Base-by-base conservation (phyloP, 2,888 invertebrate species). In the Drosophila melanosoma region DNA sequence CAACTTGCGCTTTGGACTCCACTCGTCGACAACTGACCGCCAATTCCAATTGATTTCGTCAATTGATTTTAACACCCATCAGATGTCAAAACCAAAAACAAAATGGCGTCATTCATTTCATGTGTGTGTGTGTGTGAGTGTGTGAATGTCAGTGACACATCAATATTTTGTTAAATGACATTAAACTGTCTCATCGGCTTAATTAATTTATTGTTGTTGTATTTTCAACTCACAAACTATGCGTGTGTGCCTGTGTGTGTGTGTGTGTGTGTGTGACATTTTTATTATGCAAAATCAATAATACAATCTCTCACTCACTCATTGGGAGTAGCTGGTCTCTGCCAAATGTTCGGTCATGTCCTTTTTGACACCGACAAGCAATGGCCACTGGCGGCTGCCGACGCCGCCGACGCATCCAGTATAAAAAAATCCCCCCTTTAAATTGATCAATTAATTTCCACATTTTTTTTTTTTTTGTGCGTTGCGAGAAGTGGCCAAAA, bases 171-270 rank as follows among this genome's bases (percentile, higher is more conserved):
- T 91, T 92, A 92, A 91, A 92, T 91, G 91, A 91, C 91, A 92
- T 92, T 92, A 92, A 93, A 91, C 89, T 91, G 91, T 92, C 92
- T 92, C 92, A 93, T 92, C 91, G 91, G 87, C 91, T 92, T 93
- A 92, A 92, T 92, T 92, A 92, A 92, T 92, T 92, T 93, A 92
- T 93, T 92, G 87, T 91, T 92, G 87, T 90, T 91, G 90, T 91
- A 83, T 86, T 83, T 87, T 78, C 82, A 77, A 78, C 82, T 70
- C 68, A 56, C 36, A 45, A 48, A 29, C 42, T 40, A 52, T 20
- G 5, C 57, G 32, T 29, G 11, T 53, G 42, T 52, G 23, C 23
- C 1, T 23, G 26, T 26, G 26, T 2, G 29, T 48, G 38, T 49
- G 42, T 56, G 33, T 49, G 71, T 64, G 66, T 90, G 87, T 83